Percentiles rank a stretch among this genome's conserved stretches.
phyloP scores from a whole-genome alignment of 2,113 vertebrate genomes.

The Calyptommatus sinebrachiatus region DNA sequence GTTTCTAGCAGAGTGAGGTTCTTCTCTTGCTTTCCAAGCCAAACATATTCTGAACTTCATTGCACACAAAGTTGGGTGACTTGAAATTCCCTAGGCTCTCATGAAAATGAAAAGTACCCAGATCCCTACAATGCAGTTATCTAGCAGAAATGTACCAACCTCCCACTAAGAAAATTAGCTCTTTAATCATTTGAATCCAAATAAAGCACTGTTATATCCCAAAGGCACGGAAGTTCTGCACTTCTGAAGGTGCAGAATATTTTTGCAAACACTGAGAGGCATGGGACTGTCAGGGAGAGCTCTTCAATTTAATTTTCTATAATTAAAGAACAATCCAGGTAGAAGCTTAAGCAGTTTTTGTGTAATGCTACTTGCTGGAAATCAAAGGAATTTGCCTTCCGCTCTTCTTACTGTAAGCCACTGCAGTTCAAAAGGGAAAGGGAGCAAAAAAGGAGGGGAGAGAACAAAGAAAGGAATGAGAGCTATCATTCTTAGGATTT shows the following conservation, averaged over 20 bases:
- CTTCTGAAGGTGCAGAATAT: constrained; percentile 55
- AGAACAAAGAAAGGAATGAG: not conserved
- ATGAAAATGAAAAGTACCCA: constrained; percentile 45
- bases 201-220: constrained; percentile 53
- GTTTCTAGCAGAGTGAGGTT: constrained; percentile 27
- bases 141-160: constrained; percentile 46
- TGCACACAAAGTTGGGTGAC: constrained; percentile 25
- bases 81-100: constrained; percentile 40
- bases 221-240: constrained; percentile 57
- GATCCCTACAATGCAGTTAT: constrained; percentile 53
- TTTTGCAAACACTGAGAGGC: constrained; percentile 39
- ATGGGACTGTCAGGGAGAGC: constrained; percentile 10
- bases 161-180: constrained; percentile 64
- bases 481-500: not conserved
- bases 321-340: constrained; percentile 64
- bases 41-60: constrained; percentile 41
- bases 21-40: not conserved
- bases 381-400: constrained; percentile 18
- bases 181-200: constrained; percentile 63
- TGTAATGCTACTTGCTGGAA: constrained; percentile 29
- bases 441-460: not conserved
- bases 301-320: constrained; percentile 62
- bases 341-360: constrained; percentile 46
- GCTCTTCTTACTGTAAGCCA: constrained; percentile 2
- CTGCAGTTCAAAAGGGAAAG: not conserved